Conservation (phyloP, 2,113 vertebrate species). For the Chascanopsetta lugubris region DNA sequence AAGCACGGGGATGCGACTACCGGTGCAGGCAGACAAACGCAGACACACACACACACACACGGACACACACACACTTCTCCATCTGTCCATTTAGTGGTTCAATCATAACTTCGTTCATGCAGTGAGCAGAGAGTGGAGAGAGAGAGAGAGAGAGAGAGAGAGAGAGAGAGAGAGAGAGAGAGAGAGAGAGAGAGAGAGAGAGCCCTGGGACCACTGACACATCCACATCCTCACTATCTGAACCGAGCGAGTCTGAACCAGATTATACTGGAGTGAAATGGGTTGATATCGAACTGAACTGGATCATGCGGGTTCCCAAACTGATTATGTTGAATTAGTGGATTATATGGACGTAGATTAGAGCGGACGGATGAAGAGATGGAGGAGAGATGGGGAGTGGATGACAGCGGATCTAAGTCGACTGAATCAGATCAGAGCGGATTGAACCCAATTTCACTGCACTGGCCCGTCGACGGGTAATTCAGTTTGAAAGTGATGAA, state of each 20-base stretch:
- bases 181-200: constrained; percentile 31
- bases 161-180: constrained; percentile 42
- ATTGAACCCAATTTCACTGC: constrained; percentile 23
- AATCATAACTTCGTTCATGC: constrained; percentile 63
- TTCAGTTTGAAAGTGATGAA: constrained; percentile 9
- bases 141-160: constrained; percentile 34
- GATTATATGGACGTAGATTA: constrained; percentile 58
- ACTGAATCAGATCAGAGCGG: constrained; percentile 39
- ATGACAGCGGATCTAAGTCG: constrained; percentile 15
- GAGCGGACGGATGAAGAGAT: constrained; percentile 30
- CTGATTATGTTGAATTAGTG: constrained; percentile 62
- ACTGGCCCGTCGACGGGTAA: neutral
- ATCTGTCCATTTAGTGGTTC: constrained; percentile 70
- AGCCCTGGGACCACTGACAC: constrained; percentile 29
- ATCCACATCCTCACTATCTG: constrained; percentile 46
- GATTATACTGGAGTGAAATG: constrained; percentile 64
- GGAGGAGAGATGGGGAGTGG: constrained; percentile 11
- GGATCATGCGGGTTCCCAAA: constrained; percentile 59
- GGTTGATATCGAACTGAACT: constrained; percentile 58
- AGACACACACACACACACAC: constrained; percentile 29
- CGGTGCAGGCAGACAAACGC: constrained; percentile 61
- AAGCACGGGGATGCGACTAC: constrained; percentile 38
- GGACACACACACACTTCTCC: constrained; percentile 63
- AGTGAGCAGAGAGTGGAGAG: constrained; percentile 36
- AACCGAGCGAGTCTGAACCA: constrained; percentile 48